Evolutionary conservation across 2,797 vertebrate species (phyloP), one percentile per base, ranked within the genome.

Genomic region (Moxostoma hubbsi): DNA sequence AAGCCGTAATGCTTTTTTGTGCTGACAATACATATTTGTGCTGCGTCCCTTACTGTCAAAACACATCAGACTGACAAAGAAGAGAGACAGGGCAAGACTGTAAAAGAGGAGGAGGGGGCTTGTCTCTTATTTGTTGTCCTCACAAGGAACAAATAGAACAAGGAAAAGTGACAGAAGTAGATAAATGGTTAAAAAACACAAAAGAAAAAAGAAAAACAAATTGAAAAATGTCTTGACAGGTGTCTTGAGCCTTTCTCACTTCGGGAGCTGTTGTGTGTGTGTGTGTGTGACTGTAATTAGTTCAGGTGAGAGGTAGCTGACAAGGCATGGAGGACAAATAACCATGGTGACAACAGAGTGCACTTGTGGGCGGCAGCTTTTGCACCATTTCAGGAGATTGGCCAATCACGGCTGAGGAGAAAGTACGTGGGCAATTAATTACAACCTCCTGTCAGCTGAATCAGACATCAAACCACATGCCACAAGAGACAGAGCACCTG

Each of bases 381-480:
- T 71, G 55, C 72, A 51, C 84, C 79, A 15, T 77, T 84, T 82
- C 76, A 72, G 77, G 75, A 86, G 76, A 75, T 75, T 83, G 70
- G 85, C 92, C 91, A 92, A 93, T 92, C 87, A 83, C 49, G 73
- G 86, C 72, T 47, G 62, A 85, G 89, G 86, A 87, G 84, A 81
- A 46, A 57, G 69, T 62, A 87, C 57, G 89, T 90, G 90, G 91
- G 92, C 86, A 88, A 87, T 91, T 93, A 92, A 93, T 94, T 93
- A 92, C 89, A 90, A 88, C 87, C 90, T 91, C 87, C 88, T 91
- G 89, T 93, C 92, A 89, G 84, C 83, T 85, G 85, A 85, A 75
- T 90, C 90, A 91, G 84, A 83, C 89, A 91, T 81, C 88, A 85
- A 76, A 81, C 79, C 7, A n/a, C 57, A 73, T 45, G 65, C 59